Evolutionary conservation across 2,113 vertebrate species (phyloP), one percentile per base, ranked within the genome.

Genomic region (Hylia prasina): DNA sequence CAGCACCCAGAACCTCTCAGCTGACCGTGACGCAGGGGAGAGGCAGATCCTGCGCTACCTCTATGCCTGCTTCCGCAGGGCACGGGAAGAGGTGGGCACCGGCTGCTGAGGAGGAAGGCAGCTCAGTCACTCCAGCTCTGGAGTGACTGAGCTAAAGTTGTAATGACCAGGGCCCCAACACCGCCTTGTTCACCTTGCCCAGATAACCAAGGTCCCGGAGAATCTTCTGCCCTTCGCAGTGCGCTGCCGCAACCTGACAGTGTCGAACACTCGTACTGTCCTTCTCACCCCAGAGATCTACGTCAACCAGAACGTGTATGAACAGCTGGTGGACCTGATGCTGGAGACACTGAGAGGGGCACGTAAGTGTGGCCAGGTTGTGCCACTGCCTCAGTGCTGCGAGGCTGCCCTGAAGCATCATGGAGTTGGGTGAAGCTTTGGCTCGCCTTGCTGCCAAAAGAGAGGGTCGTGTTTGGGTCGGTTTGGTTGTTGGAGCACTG

Each of bases 191-290:
- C 31, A 69, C 77, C 71, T 28, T 14, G 54, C 27, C 3, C 97
- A 99, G 99, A 98, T 99, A 89, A 99, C 98, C 54, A 99, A 99
- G 96, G 99, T 99, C 48, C 99, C 99, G 0, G 99, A 99, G 98
- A 99, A 99, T 87, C 97, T 99, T 47, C 97, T 99, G 65, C 98
- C 99, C 5, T 99, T 98, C 5, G 99, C 99, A 0, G 97, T 99
- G 60, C 99, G 98, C 90, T 99, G 99, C 95, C 99, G 99, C 83
- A 98, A 99, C 91, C 98, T 99, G 93, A 98, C 98, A 0, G 98
- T 99, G 79, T 99, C 99, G 1, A 99, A 99, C 92, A 96, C 98
- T 1, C 97, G 98, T 30, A 99, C 99, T 0, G 98, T 99, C 37
- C 98, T 99, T 21, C 99, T 99, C 70, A 99, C 99, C 4, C 99